Base-by-base conservation (phyloP, 1,140 invertebrate species). In the Amyelois transitella region DNA sequence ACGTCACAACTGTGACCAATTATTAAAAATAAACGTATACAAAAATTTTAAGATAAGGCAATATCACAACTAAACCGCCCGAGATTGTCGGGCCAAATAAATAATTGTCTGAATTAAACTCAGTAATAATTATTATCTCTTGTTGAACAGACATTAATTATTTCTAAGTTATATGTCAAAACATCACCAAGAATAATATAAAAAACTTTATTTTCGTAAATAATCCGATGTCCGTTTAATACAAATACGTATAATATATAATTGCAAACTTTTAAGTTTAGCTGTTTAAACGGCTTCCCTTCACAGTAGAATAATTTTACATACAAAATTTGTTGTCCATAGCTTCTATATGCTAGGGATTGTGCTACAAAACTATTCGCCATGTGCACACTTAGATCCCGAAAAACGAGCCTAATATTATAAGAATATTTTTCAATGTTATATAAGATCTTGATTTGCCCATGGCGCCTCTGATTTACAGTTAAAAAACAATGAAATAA, bases 1-100 rank as follows among this genome's bases (percentile, higher is more conserved):
- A 79, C 69, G 81, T 82, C 80, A 83, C 75, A 57, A 45, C 12
- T 47, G 69, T 77, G 81, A 86, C 83, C 62, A 66, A n/a, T n/a
- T n/a, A n/a, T 68, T 76, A 77, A 79, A 78, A 78, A 69, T 81
- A 87, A 85, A 87, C 84, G 84, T 87, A 87, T 87, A 87, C 84
- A 81, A 85, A 84, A 32, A 79, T 72, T 77, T 81, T 83, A 77
- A 79, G 59, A 79, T 79, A 79, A 81, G 68, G 66, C 77, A 77
- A 87, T 87, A 87, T 87, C 84, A 87, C 84, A 87, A 87, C 80
- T 84, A 80, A 87, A 87, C 66, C 66, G 64, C 73, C 78, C 68
- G 70, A 50, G 56, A 19, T 20, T 43, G 25, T 49, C 75, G 75
- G 74, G 72, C 64, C 51, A 76, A 81, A 81, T 81, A 81, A 83